These are phyloP conservation scores for Varanus salvator DNA, from an alignment of 2,113 vertebrate species.

Conservation along the genomic window DNA sequence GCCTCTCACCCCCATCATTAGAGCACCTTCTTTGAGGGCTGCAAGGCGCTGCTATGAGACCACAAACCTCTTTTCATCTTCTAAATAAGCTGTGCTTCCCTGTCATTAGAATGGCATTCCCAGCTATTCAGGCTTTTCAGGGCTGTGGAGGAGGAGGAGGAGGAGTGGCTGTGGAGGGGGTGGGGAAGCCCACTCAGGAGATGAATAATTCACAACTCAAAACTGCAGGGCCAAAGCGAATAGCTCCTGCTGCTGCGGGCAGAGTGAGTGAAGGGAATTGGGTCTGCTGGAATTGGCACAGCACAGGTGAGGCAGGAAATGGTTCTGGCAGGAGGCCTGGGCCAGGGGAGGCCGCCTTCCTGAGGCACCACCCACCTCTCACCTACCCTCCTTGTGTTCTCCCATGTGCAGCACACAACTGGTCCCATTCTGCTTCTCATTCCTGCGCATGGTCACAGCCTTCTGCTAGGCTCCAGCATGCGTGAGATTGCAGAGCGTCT, in stretches of 20 bases:
- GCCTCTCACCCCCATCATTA: slow-evolving; percentile 87
- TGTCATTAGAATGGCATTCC: slow-evolving; percentile 86
- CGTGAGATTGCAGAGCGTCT: neutral
- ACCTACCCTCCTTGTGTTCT: neutral
- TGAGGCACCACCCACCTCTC: too few species aligned
- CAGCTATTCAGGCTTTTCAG: slow-evolving; percentile 85
- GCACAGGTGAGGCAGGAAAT: neutral
- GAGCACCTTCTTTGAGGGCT: slow-evolving; percentile 84
- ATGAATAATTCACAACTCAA: slow-evolving; percentile 74
- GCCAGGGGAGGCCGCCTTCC: neutral
- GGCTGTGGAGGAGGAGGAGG: slow-evolving; percentile 18
- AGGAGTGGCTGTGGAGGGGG: neutral
- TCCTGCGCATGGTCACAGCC: neutral
- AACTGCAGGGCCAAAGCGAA: slow-evolving; percentile 69
- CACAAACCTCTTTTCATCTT: slow-evolving; percentile 84
- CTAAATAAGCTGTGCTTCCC: slow-evolving; percentile 84
- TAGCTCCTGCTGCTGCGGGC: slow-evolving; percentile 38
- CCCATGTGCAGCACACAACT: neutral
- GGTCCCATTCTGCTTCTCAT: neutral
- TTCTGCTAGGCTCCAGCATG: neutral
- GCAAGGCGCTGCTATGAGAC: slow-evolving; percentile 85
- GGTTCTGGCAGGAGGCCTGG: neutral
- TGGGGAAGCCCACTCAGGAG: slow-evolving; percentile 75
- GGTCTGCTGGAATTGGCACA: neutral
- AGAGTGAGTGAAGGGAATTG: slow-evolving; percentile 48